Conservation (phyloP, 2,888 invertebrate species). For the Cryptus viduatorius region DNA sequence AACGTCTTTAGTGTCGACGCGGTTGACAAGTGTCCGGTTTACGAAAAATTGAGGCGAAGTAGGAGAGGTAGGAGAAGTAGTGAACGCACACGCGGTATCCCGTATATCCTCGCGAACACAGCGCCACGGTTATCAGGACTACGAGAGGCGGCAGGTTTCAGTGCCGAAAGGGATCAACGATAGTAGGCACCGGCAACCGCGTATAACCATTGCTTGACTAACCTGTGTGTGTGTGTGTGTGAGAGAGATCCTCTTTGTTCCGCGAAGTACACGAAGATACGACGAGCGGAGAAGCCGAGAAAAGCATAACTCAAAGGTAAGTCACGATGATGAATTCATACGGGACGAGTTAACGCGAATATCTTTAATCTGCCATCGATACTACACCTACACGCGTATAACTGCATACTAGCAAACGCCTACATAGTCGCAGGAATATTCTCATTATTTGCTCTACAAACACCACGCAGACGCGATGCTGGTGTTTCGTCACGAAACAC, state of each 20-base stretch:
- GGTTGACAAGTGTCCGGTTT: conserved; percentile 24
- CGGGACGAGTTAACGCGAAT: not conserved
- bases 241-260: conserved; percentile 31
- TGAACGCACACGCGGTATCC: conserved; percentile 23
- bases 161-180: conserved; percentile 32
- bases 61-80: conserved; percentile 14
- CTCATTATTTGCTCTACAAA: not conserved
- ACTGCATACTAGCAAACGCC: conserved; percentile 9
- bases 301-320: not conserved
- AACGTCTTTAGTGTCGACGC: conserved; percentile 18
- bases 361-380: too few species aligned
- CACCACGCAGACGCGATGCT: conserved; percentile 4
- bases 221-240: conserved; percentile 4
- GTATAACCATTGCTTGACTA: conserved; percentile 6
- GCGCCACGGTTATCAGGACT: conserved; percentile 56
- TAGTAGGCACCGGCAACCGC: conserved; percentile 26
- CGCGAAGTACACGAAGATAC: conserved; percentile 21
- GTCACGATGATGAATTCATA: not conserved
- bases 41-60: conserved; percentile 10
- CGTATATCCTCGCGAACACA: conserved; percentile 40
- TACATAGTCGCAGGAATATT: not conserved
- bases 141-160: conserved; percentile 16
- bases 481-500: conserved; percentile 43
- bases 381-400: not conserved
- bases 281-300: not conserved